Evolutionary conservation across 2,888 invertebrate species (phyloP).

Genomic region (Macrosiphum euphorbiae): DNA sequence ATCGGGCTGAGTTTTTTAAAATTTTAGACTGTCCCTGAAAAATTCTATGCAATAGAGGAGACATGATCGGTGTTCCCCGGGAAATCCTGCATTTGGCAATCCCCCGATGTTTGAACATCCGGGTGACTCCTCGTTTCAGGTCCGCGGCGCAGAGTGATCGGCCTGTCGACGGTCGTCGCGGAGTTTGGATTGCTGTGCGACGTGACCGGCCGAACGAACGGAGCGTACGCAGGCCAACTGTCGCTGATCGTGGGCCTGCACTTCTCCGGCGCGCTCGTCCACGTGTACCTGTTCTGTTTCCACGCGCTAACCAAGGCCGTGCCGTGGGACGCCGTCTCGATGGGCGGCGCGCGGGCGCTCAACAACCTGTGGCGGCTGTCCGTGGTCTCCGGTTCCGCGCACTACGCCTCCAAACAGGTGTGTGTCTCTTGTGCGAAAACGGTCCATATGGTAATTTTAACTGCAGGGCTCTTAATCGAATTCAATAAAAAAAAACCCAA

Average conservation of each 20-base stretch:
- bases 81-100: not conserved
- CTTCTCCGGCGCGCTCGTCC: conserved; percentile 19
- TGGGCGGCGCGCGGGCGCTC: conserved; percentile 17
- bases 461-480: not conserved
- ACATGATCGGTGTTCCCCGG: not conserved
- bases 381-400: conserved; percentile 37
- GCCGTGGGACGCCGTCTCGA: not conserved
- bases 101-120: not conserved
- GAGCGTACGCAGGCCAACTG: conserved; percentile 20
- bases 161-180: not conserved
- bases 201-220: not conserved
- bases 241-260: conserved; percentile 29
- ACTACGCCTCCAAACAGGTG: conserved; percentile 52
- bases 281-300: conserved; percentile 47
- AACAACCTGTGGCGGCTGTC: conserved; percentile 47
- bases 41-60: too few species aligned
- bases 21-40: not conserved
- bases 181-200: not conserved
- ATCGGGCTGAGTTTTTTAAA: not conserved
- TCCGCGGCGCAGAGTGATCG: not conserved
- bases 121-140: not conserved
- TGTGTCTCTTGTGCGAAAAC: not conserved
- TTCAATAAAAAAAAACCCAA: not conserved
- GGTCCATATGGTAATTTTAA: not conserved
- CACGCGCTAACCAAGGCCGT: not conserved